Percentiles rank a stretch among this genome's conserved stretches.
These are phyloP conservation scores for Byasa hedistus DNA, from an alignment of 2,888 invertebrate genomes.

Conservation along the genomic window DNA sequence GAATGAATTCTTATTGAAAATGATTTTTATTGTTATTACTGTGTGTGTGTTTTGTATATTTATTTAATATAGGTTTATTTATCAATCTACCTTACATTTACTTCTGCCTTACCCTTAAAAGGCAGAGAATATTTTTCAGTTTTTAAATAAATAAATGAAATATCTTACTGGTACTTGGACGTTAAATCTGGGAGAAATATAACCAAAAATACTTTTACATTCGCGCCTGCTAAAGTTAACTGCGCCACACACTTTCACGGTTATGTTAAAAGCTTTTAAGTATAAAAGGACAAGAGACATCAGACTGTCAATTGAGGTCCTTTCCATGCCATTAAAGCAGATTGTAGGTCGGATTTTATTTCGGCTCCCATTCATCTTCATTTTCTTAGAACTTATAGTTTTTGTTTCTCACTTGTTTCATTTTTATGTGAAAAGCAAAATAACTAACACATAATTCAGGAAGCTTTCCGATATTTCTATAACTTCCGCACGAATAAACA, in stretches of 20 bases:
- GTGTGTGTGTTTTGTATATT: no score
- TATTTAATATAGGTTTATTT: no score
- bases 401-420: background rate
- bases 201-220: background rate
- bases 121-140: no score
- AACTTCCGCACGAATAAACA: background rate
- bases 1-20: no score
- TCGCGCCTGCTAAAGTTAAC: background rate
- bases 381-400: background rate
- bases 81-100: no score
- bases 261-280: conserved; percentile 7
- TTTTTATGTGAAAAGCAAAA: background rate
- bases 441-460: background rate
- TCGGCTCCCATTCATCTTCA: background rate
- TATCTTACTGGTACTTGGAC: no score
- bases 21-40: no score
- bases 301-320: background rate
- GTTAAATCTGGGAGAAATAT: no score
- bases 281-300: conserved; percentile 1
- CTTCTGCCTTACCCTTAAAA: no score
- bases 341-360: background rate
- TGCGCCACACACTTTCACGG: background rate
- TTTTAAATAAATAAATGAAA: no score
- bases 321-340: conserved; percentile 5
- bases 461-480: background rate